Conservation (phyloP, 1,140 invertebrate species). For the Aphaenogaster ashmeadi region DNA sequence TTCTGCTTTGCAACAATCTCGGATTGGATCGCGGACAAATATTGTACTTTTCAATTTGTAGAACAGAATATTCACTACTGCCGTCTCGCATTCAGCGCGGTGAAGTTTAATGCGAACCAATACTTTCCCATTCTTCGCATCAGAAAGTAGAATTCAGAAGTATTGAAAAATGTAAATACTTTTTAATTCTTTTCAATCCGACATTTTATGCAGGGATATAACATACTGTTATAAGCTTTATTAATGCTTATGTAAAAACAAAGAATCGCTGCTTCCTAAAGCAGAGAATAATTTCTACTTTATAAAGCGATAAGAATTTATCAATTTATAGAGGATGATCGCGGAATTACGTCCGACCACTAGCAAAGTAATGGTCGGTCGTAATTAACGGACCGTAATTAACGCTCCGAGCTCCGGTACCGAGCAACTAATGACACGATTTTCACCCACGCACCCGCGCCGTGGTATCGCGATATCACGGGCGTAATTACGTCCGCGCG, state of each 20-base stretch:
- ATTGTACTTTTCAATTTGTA: too few relatives aligned
- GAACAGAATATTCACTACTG: too few relatives aligned
- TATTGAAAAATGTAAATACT: too few relatives aligned
- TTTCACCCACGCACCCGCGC: slow-evolving; percentile 75
- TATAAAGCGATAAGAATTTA: neutral
- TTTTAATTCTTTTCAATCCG: too few relatives aligned
- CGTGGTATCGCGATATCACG: slow-evolving; percentile 67
- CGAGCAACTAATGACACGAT: slow-evolving; percentile 74
- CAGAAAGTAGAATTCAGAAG: too few relatives aligned
- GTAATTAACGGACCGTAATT: slow-evolving; percentile 73
- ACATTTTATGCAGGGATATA: neutral
- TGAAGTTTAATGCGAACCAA: too few relatives aligned
- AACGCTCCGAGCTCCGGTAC: slow-evolving; percentile 59
- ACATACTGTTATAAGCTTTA: neutral
- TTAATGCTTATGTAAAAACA: neutral
- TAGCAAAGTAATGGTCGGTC: neutral
- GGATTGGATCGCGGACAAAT: too few relatives aligned
- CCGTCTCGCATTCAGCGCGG: too few relatives aligned
- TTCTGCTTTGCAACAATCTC: too few relatives aligned
- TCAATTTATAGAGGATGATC: neutral
- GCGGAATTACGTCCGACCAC: neutral
- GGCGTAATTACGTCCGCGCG: slow-evolving; percentile 72
- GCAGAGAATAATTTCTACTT: neutral
- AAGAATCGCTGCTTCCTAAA: neutral
- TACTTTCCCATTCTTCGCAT: too few relatives aligned